Evolutionary conservation across 2,888 invertebrate species (phyloP).

Genomic region (Zygothrica quintamaculata): DNA sequence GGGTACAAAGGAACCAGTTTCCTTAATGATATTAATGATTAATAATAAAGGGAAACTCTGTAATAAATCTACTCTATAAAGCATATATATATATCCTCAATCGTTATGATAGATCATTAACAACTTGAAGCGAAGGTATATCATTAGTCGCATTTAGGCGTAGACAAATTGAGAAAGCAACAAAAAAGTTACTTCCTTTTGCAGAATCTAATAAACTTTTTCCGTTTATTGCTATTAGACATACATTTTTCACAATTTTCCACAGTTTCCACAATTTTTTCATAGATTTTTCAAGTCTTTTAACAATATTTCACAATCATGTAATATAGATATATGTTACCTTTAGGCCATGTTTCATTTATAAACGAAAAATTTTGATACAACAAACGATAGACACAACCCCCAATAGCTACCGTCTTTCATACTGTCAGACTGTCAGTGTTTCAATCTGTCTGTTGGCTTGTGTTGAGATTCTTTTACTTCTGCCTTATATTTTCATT

Average conservation of each 20-base stretch:
- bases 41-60: too few species aligned
- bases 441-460: conserved; percentile 42
- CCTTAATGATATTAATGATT: not conserved
- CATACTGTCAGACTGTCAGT: conserved; percentile 15
- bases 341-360: too few species aligned
- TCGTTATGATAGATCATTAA: conserved; percentile 31
- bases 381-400: too few species aligned
- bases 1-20: conserved; percentile 12
- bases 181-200: conserved; percentile 19
- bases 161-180: conserved; percentile 63
- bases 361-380: too few species aligned
- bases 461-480: conserved; percentile 67
- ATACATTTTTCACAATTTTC: conserved; percentile 60
- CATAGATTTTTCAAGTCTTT: too few species aligned
- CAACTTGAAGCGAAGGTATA: conserved; percentile 32
- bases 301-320: too few species aligned
- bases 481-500: too few species aligned
- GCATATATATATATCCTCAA: too few species aligned
- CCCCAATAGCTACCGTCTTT: too few species aligned
- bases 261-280: conserved; percentile 32
- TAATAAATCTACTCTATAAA: too few species aligned
- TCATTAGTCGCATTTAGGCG: conserved; percentile 62
- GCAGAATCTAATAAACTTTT: conserved; percentile 57
- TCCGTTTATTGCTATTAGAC: conserved; percentile 48
- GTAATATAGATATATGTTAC: too few species aligned